Evolutionary conservation across 2,797 vertebrate species (phyloP), one percentile per base, ranked within the genome.

Genomic region (Oreochromis grahami): DNA sequence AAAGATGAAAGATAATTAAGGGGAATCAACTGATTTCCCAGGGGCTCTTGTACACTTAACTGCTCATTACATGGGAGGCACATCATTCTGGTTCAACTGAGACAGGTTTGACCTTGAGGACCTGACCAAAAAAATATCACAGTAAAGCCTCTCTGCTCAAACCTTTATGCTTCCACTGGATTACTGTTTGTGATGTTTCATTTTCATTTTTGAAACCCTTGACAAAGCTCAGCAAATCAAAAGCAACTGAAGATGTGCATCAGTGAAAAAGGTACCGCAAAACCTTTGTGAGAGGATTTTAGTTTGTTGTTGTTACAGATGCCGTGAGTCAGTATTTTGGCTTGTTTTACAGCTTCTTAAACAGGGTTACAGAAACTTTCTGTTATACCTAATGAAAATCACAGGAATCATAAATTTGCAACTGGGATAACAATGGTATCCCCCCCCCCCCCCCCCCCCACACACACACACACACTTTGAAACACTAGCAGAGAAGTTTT

Each of bases 1-100:
- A 72, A n/a, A 48, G 52, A 88, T 88, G 74, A 91, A 84, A 80
- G 72, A 79, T 87, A 83, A 92, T 91, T 80, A 76, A 82, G 21
- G 63, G 83, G 76, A 92, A 84, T 91, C 13, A 81, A 87, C 76
- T 77, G 84, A 92, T 93, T 91, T 93, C 86, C 89, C n/a, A 21
- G 50, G 24, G 82, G 77, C 63, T 78, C 45, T 55, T 86, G 36
- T 63, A 45, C 60, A 29, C 77, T 83, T 70, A 76, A 19, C 80
- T 80, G 84, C 36, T 58, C 68, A 90, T 87, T 81, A 84, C 78
- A 89, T 6, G 17, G 36, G 13, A 74, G 50, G 50, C 77, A 84
- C 68, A 4, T 83, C 77, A 50, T 52, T 80, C 12, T 78, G 41
- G 52, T 21, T 87, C 52, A 77, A 32, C 21, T 56, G 19, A 68